These are phyloP conservation scores for Chloromyia formosa DNA, from an alignment of 2,888 invertebrate species.

Conservation along the genomic window DNA sequence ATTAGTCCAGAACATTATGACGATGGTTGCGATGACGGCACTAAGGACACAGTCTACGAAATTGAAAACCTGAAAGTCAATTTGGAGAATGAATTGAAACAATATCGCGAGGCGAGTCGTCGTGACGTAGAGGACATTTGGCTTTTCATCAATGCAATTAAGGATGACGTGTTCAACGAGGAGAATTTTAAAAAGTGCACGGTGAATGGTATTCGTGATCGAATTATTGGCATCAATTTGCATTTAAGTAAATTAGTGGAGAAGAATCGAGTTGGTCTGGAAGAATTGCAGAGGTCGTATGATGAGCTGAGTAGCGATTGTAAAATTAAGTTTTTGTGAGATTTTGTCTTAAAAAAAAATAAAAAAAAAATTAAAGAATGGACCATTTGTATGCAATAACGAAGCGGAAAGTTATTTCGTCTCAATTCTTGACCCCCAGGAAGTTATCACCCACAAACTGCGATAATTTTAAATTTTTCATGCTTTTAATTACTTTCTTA, in stretches of 20 bases:
- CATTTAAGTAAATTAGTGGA: conserved; percentile 56
- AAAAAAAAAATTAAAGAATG: too few relatives aligned
- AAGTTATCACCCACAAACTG: too few relatives aligned
- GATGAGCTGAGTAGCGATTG: conserved; percentile 54
- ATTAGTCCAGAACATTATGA: conserved; percentile 58
- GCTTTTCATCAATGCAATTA: conserved; percentile 56
- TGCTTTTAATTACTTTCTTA: too few relatives aligned
- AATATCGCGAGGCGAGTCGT: conserved; percentile 53
- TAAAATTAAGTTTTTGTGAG: conserved; percentile 51
- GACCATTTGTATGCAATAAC: too few relatives aligned
- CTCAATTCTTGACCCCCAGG: too few relatives aligned
- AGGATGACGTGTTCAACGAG: conserved; percentile 55
- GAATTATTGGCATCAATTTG: conserved; percentile 57
- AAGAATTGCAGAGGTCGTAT: conserved; percentile 52
- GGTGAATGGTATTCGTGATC: conserved; percentile 57
- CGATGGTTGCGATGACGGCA: conserved; percentile 45
- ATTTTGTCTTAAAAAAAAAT: background rate
- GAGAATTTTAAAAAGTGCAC: conserved; percentile 56
- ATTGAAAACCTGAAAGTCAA: conserved; percentile 57
- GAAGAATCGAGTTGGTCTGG: conserved; percentile 55
- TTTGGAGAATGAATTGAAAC: conserved; percentile 53
- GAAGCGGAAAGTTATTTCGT: too few relatives aligned
- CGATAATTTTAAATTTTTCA: too few relatives aligned
- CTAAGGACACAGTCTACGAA: conserved; percentile 53
- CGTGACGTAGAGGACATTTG: conserved; percentile 59